phyloP scores from a whole-genome alignment of 2,888 invertebrate species.

The Mimachlamys varia region DNA sequence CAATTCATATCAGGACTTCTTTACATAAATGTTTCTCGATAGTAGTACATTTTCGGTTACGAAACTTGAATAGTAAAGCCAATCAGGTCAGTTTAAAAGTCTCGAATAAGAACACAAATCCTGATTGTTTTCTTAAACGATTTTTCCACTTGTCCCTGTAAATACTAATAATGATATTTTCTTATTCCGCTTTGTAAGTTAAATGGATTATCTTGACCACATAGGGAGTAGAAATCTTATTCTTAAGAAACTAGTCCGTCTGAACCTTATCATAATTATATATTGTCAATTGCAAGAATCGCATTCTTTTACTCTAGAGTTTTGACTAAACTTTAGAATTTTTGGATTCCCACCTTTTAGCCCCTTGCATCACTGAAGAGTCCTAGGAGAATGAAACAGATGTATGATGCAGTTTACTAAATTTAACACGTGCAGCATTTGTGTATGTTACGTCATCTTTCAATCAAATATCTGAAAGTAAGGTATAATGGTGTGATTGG shows the following conservation, averaged over 20 bases:
- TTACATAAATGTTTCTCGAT: not conserved
- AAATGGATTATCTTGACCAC: not conserved
- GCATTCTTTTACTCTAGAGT: not conserved
- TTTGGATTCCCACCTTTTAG: too few relatives aligned
- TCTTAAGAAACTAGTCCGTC: not conserved
- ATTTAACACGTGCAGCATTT: too few relatives aligned
- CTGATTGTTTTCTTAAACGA: not conserved
- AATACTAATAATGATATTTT: not conserved
- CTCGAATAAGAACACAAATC: slow-evolving; percentile 5
- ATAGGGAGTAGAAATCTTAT: not conserved
- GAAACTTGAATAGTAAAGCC: not conserved
- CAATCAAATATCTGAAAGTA: too few relatives aligned
- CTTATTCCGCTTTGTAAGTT: not conserved
- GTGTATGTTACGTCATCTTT: too few relatives aligned
- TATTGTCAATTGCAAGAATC: not conserved
- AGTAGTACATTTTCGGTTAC: not conserved
- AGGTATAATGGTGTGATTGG: too few relatives aligned
- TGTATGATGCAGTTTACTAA: too few relatives aligned
- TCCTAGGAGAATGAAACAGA: too few relatives aligned
- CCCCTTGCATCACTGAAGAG: too few relatives aligned
- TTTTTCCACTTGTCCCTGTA: not conserved
- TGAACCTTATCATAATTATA: not conserved
- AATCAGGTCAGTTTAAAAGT: not conserved
- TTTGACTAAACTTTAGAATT: too few relatives aligned
- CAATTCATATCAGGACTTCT: not conserved